Percentiles rank a stretch among this genome's conserved stretches.
Conservation (phyloP, 2,888 invertebrate genomes). For the Rhagonycha lutea region DNA sequence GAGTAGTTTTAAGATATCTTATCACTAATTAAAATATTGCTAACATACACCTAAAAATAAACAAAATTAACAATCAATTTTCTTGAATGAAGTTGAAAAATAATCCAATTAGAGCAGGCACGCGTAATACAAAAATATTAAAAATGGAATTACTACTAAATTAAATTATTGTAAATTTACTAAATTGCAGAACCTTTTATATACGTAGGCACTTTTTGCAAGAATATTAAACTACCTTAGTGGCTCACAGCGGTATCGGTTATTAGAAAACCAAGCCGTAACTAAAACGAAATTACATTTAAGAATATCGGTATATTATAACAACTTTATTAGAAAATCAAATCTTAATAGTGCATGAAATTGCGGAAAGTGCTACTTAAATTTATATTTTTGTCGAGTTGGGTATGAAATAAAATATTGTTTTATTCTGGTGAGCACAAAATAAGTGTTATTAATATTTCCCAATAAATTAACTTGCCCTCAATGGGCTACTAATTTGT, state of each 20-base stretch:
- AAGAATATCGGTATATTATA: constrained; percentile 18
- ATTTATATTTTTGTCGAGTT: constrained; percentile 27
- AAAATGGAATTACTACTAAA: too few relatives aligned
- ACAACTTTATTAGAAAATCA: constrained; percentile 23
- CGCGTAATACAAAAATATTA: background rate
- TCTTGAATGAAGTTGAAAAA: too few relatives aligned
- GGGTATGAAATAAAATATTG: constrained; percentile 6
- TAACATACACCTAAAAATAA: too few relatives aligned
- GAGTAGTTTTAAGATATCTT: too few relatives aligned
- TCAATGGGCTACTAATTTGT: background rate
- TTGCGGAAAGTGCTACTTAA: constrained; percentile 20
- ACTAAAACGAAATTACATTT: constrained; percentile 22
- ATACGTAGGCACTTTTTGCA: background rate
- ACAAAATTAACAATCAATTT: too few relatives aligned
- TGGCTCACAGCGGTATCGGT: constrained; percentile 7
- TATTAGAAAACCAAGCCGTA: constrained; percentile 6
- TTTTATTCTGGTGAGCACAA: background rate
- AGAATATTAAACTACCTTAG: background rate
- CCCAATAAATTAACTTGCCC: background rate
- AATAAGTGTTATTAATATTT: background rate
- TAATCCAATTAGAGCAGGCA: background rate
- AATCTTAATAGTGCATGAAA: constrained; percentile 25
- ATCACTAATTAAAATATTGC: too few relatives aligned
- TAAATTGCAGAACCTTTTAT: background rate
- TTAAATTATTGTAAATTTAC: background rate